Percentiles rank a stretch among this genome's conserved stretches.
Evolutionary conservation across 2,888 invertebrate species (phyloP).

Genomic region (Ennomos quercinarius): DNA sequence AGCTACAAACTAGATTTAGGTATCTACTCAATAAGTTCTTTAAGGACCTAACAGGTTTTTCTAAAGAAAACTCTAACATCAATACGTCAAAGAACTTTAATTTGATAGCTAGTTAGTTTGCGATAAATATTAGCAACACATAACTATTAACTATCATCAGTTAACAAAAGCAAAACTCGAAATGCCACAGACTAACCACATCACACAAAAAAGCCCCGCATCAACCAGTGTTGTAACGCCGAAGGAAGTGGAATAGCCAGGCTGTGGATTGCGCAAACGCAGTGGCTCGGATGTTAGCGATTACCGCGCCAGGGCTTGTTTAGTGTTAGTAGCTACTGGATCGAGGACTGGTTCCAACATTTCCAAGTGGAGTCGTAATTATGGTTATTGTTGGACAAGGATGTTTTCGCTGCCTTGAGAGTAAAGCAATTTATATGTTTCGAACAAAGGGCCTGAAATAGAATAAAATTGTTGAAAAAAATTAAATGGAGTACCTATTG

Average conservation of each 20-base stretch:
- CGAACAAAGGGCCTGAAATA: background rate
- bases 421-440: background rate
- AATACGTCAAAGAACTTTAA: too few relatives aligned
- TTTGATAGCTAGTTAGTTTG: too few relatives aligned
- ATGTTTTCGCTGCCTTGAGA: constrained; percentile 25
- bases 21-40: too few relatives aligned
- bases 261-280: constrained; percentile 57
- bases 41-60: too few relatives aligned
- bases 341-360: constrained; percentile 32
- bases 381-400: constrained; percentile 33
- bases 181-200: constrained; percentile 49
- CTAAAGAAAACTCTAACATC: too few relatives aligned
- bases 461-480: background rate
- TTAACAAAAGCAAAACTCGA: background rate
- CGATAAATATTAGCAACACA: too few relatives aligned
- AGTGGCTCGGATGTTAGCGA: constrained; percentile 74
- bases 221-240: constrained; percentile 58
- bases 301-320: constrained; percentile 56
- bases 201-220: constrained; percentile 60
- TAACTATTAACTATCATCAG: too few relatives aligned
- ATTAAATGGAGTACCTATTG: background rate
- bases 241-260: constrained; percentile 56
- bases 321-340: constrained; percentile 36
- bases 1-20: too few relatives aligned
- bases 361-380: constrained; percentile 37